These are phyloP conservation scores for Protobothrops flavoviridis DNA, from an alignment of 2,113 vertebrate genomes.

Conservation along the genomic window DNA sequence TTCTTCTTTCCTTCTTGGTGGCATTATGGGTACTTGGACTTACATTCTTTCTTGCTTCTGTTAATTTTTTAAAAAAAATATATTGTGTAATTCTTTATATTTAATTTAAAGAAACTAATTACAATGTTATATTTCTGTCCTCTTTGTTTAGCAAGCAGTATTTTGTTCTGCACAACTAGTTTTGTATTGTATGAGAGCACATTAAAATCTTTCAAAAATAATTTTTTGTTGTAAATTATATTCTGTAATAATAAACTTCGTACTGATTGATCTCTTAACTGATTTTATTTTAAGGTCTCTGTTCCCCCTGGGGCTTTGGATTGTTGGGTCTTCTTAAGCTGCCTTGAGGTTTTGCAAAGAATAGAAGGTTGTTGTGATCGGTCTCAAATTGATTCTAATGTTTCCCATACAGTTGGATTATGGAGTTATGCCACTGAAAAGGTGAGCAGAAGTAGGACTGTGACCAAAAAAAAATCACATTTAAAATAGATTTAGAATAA, in stretches of 20 bases:
- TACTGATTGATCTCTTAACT: neutral
- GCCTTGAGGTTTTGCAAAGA: slow-evolving; percentile 94
- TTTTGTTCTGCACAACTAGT: neutral
- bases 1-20: neutral
- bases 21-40: neutral
- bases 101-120: neutral
- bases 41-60: neutral
- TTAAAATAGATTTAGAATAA: neutral
- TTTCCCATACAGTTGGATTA: slow-evolving; percentile 90
- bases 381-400: slow-evolving; percentile 86
- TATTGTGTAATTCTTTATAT: neutral
- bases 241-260: neutral
- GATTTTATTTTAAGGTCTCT: slow-evolving; percentile 75
- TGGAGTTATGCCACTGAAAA: slow-evolving; percentile 97
- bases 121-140: neutral
- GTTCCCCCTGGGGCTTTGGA: slow-evolving; percentile 91
- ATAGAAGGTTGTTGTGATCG: slow-evolving; percentile 95
- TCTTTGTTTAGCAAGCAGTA: neutral
- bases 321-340: slow-evolving; percentile 98
- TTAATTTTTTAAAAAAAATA: neutral
- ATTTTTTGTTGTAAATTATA: neutral
- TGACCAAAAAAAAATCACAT: neutral
- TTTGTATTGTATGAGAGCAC: neutral
- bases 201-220: neutral
- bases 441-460: slow-evolving; percentile 64